Percentiles rank a stretch among this genome's conserved stretches.
phyloP scores from a whole-genome alignment of 2,113 vertebrate species.

The Phalacrocorax brasilianus region DNA sequence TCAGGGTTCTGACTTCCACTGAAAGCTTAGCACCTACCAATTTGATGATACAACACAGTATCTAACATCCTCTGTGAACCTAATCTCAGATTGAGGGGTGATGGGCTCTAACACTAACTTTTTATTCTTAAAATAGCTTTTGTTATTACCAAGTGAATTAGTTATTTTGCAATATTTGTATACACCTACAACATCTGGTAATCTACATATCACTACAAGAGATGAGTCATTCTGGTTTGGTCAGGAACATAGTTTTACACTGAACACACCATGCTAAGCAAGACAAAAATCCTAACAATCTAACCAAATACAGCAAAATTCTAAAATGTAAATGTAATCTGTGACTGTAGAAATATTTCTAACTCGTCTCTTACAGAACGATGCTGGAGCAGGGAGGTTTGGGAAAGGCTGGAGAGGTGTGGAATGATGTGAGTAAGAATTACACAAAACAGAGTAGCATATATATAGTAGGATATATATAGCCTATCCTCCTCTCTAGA shows the following conservation, averaged over 20 bases:
- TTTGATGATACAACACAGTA: neutral
- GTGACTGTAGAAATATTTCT: neutral
- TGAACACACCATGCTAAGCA: neutral
- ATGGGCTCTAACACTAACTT: neutral
- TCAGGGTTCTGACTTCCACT: neutral
- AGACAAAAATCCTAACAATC: neutral
- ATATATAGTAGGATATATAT: neutral
- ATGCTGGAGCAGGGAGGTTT: neutral
- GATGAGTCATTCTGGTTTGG: neutral
- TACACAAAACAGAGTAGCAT: neutral
- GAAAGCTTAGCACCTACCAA: neutral
- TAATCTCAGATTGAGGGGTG: neutral
- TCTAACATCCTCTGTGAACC: neutral
- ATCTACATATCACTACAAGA: neutral
- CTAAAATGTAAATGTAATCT: neutral
- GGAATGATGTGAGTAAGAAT: neutral
- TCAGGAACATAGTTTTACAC: neutral
- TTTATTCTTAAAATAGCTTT: neutral
- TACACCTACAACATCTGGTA: neutral
- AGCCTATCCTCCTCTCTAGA: neutral
- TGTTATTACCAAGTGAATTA: neutral
- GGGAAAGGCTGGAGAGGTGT: neutral
- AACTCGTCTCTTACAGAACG: neutral
- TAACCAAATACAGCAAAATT: neutral
- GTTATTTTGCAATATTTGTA: neutral